These are phyloP conservation scores for Molorchus minor DNA, from an alignment of 2,888 invertebrate genomes.

Conservation along the genomic window DNA sequence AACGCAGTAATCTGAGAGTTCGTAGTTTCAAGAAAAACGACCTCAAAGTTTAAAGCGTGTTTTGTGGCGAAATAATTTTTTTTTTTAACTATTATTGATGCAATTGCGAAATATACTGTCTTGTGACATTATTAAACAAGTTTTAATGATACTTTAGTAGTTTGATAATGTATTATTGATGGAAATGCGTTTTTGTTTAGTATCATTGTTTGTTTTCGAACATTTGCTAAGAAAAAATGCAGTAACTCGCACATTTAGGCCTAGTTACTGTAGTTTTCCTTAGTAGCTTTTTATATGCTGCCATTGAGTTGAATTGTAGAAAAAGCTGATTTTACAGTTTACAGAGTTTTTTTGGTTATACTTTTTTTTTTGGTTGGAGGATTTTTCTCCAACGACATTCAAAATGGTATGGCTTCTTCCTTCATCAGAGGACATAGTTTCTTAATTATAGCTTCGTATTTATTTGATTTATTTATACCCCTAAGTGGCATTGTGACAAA, in stretches of 20 bases:
- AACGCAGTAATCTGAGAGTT: no score
- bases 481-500: not conserved
- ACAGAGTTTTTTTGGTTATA: no score
- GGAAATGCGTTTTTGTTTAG: no score
- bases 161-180: constrained; percentile 7
- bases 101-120: no score
- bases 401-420: not conserved
- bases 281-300: not conserved
- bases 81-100: no score
- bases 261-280: no score
- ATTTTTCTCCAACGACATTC: not conserved
- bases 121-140: not conserved
- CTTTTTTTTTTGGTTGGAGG: no score
- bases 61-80: no score
- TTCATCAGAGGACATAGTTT: no score
- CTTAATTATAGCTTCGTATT: not conserved
- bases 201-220: not conserved
- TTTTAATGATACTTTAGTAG: constrained; percentile 2
- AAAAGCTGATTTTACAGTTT: not conserved
- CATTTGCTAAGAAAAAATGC: constrained; percentile 6
- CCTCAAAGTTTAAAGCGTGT: no score
- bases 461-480: not conserved
- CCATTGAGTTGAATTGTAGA: not conserved
- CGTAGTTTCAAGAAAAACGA: no score
- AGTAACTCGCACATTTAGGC: constrained; percentile 6